Evolutionary conservation across 1,140 invertebrate species (phyloP).

Genomic region (Macrocentrus cingulum): DNA sequence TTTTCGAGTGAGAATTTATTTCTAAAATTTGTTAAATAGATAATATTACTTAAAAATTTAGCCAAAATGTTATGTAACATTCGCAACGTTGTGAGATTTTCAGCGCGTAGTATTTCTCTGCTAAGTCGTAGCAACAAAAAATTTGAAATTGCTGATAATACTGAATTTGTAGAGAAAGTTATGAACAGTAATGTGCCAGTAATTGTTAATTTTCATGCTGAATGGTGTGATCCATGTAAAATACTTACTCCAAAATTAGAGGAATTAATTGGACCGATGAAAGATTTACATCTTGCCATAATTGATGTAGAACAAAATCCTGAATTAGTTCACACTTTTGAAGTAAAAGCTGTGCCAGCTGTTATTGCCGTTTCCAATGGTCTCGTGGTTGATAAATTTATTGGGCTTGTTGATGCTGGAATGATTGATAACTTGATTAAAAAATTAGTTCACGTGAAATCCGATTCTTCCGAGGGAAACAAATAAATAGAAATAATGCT

Average conservation of each 20-base stretch:
- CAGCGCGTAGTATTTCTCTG: slow-evolving; percentile 39
- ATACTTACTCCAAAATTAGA: slow-evolving; percentile 89
- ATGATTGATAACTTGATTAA: slow-evolving; percentile 82
- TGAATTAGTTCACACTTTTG: slow-evolving; percentile 79
- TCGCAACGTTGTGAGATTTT: slow-evolving; percentile 34
- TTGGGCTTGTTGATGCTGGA: slow-evolving; percentile 83
- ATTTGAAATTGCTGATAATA: slow-evolving; percentile 62
- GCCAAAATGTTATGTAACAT: slow-evolving; percentile 44
- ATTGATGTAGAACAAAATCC: slow-evolving; percentile 90
- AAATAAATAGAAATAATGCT: slow-evolving; percentile 18
- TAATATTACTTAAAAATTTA: no score
- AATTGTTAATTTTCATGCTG: slow-evolving; percentile 84
- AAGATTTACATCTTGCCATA: slow-evolving; percentile 83
- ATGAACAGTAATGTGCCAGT: slow-evolving; percentile 80
- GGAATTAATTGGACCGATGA: slow-evolving; percentile 74
- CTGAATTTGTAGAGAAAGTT: slow-evolving; percentile 68
- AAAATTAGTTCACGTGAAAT: slow-evolving; percentile 61
- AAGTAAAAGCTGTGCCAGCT: slow-evolving; percentile 89
- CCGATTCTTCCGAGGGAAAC: slow-evolving; percentile 18
- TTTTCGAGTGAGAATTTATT: no score
- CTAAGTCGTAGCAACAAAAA: slow-evolving; percentile 48
- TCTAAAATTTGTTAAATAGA: no score
- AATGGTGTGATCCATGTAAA: slow-evolving; percentile 97
- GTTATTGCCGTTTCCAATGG: slow-evolving; percentile 88
- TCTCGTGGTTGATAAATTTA: slow-evolving; percentile 87